These are phyloP conservation scores for Dynastes maya DNA, from an alignment of 2,888 invertebrate genomes.

Conservation along the genomic window DNA sequence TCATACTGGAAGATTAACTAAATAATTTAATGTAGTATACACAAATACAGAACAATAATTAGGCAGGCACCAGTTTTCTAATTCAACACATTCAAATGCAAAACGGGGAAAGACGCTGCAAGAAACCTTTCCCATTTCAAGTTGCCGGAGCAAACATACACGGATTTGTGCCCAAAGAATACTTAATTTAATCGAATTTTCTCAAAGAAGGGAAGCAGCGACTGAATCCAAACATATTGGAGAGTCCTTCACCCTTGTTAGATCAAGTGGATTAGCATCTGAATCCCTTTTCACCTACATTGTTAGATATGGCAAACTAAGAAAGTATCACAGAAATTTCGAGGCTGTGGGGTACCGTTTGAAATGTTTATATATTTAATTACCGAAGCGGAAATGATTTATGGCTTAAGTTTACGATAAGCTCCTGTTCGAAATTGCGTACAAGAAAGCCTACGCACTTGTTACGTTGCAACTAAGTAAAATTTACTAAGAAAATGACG, in stretches of 20 bases:
- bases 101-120: neutral
- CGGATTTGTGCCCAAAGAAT: neutral
- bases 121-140: neutral
- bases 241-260: conserved; percentile 33
- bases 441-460: neutral
- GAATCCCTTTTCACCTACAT: conserved; percentile 15
- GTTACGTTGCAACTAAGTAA: neutral
- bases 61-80: no score
- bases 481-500: neutral
- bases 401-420: neutral
- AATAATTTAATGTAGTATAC: no score
- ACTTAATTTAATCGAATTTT: conserved; percentile 32
- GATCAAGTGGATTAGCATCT: conserved; percentile 31
- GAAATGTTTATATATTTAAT: conserved; percentile 4
- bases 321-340: conserved; percentile 5
- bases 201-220: neutral
- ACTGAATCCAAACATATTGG: conserved; percentile 4
- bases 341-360: neutral
- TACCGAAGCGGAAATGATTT: conserved; percentile 22
- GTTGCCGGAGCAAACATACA: conserved; percentile 5
- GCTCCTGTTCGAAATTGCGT: neutral
- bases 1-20: no score
- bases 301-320: neutral
- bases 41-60: no score
- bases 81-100: no score